Base-by-base conservation (phyloP, 2,888 invertebrate species). In the Ariolimax columbianus region DNA sequence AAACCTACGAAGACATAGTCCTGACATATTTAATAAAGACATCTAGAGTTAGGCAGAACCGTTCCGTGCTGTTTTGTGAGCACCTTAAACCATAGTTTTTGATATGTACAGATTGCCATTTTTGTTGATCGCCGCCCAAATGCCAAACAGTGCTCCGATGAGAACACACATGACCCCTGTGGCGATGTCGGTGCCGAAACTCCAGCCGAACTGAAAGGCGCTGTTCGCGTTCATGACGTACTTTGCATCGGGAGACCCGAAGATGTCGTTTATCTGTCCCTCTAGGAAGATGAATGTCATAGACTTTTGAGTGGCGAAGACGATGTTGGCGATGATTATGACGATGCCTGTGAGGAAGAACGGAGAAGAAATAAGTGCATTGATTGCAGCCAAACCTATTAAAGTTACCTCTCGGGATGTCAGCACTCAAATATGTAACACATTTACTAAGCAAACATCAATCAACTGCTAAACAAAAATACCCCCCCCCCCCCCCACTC, bases 281-380 rank as follows among this genome's bases (percentile, higher is more conserved):
- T 23, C 6, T 43, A 11, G 33, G 43, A 73, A 73, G 72, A n/a
- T 7, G 36, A 73, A 73, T 9, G 14, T 73, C 26, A 73, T 43
- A 0, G 72, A 73, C 72, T 73, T 73, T 40, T 73, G 43, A 4
- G 11, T n/a, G n/a, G 72, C 72, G 26, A 73, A 73, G 40, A 73
- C 43, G n/a, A 73, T n/a, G n/a, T 73, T 26, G 4, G 72, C 72
- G 23, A 73, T 17, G 43, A 73, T 73, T 40, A 73, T 73, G 36
- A 73, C 7, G 43, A 73, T 73, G 7, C 72, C 72, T 73, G 70
- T 9, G 40, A 26, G 40, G 19, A 33, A 47, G 47, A 47, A 47
- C 14, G 14, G 47, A 47, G 14, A 47, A n/a, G n/a, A n/a, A 7
- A 7, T 14, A 47, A 47, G 47, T 47, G 14, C 47, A 47, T 11